phyloP scores from a whole-genome alignment of 1,140 invertebrate species.

The Drosophila nigrodunni region DNA sequence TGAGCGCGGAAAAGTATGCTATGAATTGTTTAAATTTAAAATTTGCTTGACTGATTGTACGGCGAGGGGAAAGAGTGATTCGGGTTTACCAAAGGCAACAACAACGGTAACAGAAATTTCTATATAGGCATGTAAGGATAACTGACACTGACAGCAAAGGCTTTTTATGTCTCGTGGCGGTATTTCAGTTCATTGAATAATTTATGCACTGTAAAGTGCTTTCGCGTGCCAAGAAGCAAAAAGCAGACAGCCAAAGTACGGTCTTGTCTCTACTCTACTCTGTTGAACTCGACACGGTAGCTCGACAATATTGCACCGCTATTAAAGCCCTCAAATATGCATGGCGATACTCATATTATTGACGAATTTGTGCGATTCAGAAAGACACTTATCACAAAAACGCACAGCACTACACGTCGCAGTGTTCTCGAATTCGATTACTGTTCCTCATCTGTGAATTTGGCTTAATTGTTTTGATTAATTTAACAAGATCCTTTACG shows the following conservation, averaged over 20 bases:
- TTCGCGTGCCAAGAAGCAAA: conserved; percentile 34
- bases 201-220: conserved; percentile 75
- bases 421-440: background rate
- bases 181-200: conserved; percentile 76
- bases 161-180: conserved; percentile 65
- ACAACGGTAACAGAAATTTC: conserved; percentile 17
- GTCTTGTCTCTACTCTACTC: background rate
- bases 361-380: conserved; percentile 7
- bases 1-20: conserved; percentile 52
- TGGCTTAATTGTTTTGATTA: background rate
- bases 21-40: conserved; percentile 44
- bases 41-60: conserved; percentile 57
- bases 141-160: conserved; percentile 70
- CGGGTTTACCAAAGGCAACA: conserved; percentile 12
- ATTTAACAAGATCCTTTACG: background rate
- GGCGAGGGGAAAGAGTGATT: too few relatives aligned
- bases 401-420: background rate
- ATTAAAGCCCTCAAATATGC: conserved; percentile 31
- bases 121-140: conserved; percentile 66
- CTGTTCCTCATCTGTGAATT: background rate
- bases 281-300: background rate
- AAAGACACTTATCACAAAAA: conserved; percentile 11
- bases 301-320: conserved; percentile 29
- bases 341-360: conserved; percentile 26
- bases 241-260: conserved; percentile 17